Evolutionary conservation across 2,113 vertebrate species (phyloP), one percentile per base, ranked within the genome.

Genomic region (Podilymbus podiceps): DNA sequence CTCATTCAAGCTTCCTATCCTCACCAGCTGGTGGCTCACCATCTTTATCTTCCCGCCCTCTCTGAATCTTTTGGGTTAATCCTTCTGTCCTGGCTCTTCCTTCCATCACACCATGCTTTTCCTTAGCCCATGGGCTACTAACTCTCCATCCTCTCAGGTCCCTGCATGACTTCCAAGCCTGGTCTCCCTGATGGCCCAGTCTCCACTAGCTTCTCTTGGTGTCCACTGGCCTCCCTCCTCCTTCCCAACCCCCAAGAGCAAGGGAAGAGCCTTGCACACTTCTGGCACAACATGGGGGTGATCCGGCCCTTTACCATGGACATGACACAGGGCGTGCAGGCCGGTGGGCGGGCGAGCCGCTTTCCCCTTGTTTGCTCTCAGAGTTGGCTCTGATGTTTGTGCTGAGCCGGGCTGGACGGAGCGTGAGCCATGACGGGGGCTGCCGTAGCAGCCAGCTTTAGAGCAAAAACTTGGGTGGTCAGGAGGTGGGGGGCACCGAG

Each of bases 301-400:
- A 35, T 23, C 9, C 15, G 22, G 22, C 27, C 19, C 35, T 25
- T 24, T 13, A 6, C 44, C 6, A 8, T 5, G 55, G 62, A 12
- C 12, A 2, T 16, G 46, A 15, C 12, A 2, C 11, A 2, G 42
- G 5, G 12, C 5, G 23, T 3, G 49, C 6, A 12, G 15, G 5
- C 66, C 15, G 19, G 12, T 6, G 8, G 28, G 16, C 14, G 14
- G 23, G 23, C 30, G 3, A 44, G 28, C 31, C 21, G 4, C 28
- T 60, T 62, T 16, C 11, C 15, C 12, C 9, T 19, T 3, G 1
- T 12, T 30, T 6, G 1, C 18, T 3, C 15, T 60, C 42, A 2
- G 19, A 2, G 38, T 38, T 1, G 21, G 44, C 35, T 23, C 9
- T 4, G 15, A 69, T 15, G 15, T 15, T 53, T 25, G 44, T 17